These are phyloP conservation scores for Hucho hucho DNA, from an alignment of 2,113 vertebrate species.

Conservation along the genomic window DNA sequence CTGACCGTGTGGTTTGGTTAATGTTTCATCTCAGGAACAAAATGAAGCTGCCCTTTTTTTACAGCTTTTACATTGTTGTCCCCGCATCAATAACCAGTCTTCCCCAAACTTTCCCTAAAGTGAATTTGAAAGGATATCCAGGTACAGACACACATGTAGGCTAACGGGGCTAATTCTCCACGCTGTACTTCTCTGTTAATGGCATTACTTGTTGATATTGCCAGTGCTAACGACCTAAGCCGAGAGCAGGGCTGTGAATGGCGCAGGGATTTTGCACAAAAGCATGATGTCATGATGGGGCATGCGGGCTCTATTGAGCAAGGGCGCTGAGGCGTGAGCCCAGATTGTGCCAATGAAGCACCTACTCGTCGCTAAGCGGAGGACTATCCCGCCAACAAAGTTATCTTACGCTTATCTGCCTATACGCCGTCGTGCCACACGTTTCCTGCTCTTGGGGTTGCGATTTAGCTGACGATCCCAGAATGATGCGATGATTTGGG, in stretches of 20 bases:
- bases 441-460: constrained; percentile 67
- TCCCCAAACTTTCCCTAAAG: too few relatives aligned
- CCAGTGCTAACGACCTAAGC: constrained; percentile 68
- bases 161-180: too few relatives aligned
- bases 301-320: constrained; percentile 81
- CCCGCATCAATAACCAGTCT: too few relatives aligned
- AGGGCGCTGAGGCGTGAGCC: constrained; percentile 84
- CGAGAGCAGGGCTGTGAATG: constrained; percentile 74
- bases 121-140: too few relatives aligned
- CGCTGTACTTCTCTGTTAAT: constrained; percentile 48
- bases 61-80: too few relatives aligned
- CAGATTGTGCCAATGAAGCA: constrained; percentile 78
- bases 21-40: too few relatives aligned
- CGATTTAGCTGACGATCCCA: too few relatives aligned
- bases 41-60: too few relatives aligned
- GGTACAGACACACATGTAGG: too few relatives aligned
- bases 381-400: constrained; percentile 83
- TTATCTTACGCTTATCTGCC: constrained; percentile 86
- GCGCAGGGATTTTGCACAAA: constrained; percentile 85
- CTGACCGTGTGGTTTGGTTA: too few relatives aligned
- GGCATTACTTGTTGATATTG: constrained; percentile 68
- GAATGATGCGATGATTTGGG: too few relatives aligned
- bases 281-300: constrained; percentile 90
- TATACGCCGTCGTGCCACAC: constrained; percentile 68
- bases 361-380: constrained; percentile 76